Conservation (phyloP, 2,113 vertebrate species). For the Cyanoramphus novaezelandiae region DNA sequence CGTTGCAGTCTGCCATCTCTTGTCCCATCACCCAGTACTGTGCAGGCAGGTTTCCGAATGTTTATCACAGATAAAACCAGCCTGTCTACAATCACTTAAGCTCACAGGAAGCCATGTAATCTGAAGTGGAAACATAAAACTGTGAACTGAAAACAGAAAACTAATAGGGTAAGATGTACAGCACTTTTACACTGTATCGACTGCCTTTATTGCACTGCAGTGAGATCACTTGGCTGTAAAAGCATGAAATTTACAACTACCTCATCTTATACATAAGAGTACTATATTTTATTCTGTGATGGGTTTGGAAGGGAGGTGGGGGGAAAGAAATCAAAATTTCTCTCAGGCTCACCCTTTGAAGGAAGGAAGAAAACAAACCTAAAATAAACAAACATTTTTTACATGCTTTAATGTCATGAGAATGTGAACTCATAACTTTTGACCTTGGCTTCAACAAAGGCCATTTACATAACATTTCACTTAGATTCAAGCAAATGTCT, state of each 20-base stretch:
- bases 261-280: not conserved
- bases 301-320: accelerated
- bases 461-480: not conserved
- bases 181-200: not conserved
- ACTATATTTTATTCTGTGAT: not conserved
- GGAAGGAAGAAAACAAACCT: not conserved
- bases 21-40: not conserved
- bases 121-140: not conserved
- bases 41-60: not conserved
- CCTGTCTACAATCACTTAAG: not conserved
- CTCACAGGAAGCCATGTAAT: not conserved
- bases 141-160: not conserved
- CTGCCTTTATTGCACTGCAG: not conserved
- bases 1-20: not conserved
- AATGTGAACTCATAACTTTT: not conserved
- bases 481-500: not conserved
- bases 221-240: conserved; percentile 11
- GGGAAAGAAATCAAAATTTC: not conserved
- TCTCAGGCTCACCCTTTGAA: not conserved
- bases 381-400: not conserved
- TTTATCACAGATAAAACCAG: not conserved
- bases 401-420: not conserved
- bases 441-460: not conserved
- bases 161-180: not conserved
- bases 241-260: not conserved